These are phyloP conservation scores for Clepsis dumicolana DNA, from an alignment of 2,888 invertebrate genomes.

Conservation along the genomic window DNA sequence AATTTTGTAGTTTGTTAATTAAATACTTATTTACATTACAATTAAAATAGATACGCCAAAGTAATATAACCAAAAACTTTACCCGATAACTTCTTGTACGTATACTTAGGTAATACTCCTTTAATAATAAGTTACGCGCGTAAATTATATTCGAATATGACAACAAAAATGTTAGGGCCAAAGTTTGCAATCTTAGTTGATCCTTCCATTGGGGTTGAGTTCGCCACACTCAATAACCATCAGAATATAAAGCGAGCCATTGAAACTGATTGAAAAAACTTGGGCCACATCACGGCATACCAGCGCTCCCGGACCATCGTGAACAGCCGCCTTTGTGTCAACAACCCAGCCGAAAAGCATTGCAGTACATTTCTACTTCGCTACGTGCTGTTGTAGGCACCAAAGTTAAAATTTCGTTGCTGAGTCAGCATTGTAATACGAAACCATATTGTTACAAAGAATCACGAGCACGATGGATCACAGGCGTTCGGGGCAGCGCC, in stretches of 20 bases:
- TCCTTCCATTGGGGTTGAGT: constrained; percentile 41
- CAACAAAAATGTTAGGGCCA: constrained; percentile 23
- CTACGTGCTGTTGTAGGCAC: background rate
- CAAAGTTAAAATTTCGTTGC: background rate
- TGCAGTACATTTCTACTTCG: constrained; percentile 17
- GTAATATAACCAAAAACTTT: background rate
- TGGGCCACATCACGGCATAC: constrained; percentile 47
- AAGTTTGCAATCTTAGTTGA: constrained; percentile 34
- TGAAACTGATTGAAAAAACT: constrained; percentile 71
- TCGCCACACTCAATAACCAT: constrained; percentile 71
- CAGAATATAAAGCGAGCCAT: constrained; percentile 72
- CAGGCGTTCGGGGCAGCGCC: constrained; percentile 19
- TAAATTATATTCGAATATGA: constrained; percentile 14
- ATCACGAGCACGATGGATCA: background rate
- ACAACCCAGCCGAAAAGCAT: background rate
- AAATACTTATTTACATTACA: too few species aligned
- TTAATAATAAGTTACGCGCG: background rate
- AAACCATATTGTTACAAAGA: background rate
- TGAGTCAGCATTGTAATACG: constrained; percentile 12
- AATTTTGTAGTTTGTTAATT: too few species aligned
- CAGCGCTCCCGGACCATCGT: constrained; percentile 18
- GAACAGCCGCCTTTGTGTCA: background rate
- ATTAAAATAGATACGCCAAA: too few species aligned
- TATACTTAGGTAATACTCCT: too few species aligned
- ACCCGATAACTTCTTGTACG: background rate